Conservation (phyloP, 2,888 invertebrate species). For the Villa cingulata region DNA sequence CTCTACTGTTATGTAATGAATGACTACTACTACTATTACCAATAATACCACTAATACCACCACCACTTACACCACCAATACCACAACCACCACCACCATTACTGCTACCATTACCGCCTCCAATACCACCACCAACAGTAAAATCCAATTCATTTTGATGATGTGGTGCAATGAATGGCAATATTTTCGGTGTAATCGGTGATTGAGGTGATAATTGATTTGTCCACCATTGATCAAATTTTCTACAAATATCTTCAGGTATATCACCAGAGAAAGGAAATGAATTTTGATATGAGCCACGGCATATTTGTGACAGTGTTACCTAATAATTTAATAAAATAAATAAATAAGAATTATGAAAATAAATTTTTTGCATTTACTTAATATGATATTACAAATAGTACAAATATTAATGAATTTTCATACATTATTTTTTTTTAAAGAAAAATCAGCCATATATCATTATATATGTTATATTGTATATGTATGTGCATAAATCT, state of each 20-base stretch:
- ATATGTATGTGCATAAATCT: too few relatives aligned
- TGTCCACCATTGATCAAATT: slow-evolving; percentile 87
- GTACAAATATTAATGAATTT: too few relatives aligned
- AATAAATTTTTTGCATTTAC: too few relatives aligned
- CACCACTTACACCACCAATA: too few relatives aligned
- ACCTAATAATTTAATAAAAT: slow-evolving; percentile 43
- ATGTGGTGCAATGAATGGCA: slow-evolving; percentile 33
- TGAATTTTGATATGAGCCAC: slow-evolving; percentile 54
- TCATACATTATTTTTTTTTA: not conserved
- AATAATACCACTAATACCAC: too few relatives aligned
- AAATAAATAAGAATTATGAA: not conserved
- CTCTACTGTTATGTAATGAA: slow-evolving; percentile 24
- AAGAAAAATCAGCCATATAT: too few relatives aligned
- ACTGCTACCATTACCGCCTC: too few relatives aligned
- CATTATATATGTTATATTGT: too few relatives aligned
- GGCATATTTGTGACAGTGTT: slow-evolving; percentile 68
- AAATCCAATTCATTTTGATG: slow-evolving; percentile 31
- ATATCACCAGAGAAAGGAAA: slow-evolving; percentile 58
- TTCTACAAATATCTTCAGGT: slow-evolving; percentile 69
- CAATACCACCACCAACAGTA: slow-evolving; percentile 37
- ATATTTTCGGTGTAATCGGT: slow-evolving; percentile 39
- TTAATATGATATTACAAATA: too few relatives aligned
- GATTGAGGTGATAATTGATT: slow-evolving; percentile 53
- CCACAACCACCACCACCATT: too few relatives aligned
- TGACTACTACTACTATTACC: slow-evolving; percentile 29